Evolutionary conservation across 2,888 invertebrate genomes (phyloP), one percentile per base, ranked within the genome.

Genomic region (Drosophila suboccidentalis): DNA sequence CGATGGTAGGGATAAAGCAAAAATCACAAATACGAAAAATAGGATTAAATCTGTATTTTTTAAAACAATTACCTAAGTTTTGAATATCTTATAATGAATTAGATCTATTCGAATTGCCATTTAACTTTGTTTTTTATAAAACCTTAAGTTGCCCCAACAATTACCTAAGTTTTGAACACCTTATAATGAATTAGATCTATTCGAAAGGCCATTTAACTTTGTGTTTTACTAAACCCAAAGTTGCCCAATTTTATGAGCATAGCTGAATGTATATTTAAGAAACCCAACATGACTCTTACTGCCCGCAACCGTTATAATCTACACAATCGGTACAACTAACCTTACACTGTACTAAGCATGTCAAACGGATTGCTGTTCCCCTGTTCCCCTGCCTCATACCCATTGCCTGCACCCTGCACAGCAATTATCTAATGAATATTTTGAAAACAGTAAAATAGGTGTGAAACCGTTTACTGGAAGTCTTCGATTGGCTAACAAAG

Each of bases 331-430:
- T 36, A 8, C 1, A 36, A 19, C 34, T 50, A 19, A 34, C 5
- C n/a, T 19, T 22, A 10, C 0, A 36, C 36, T 26, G 26, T 5
- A 26, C 26, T 29, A 8, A 6, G 50, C 50, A 51, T 51, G 50
- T n/a, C 29, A 15, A 10, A n/a, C n/a, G 2, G 15, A 47, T 15
- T 15, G 29, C n/a, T 1, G 9, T 2, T 44, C 17, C 43, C 15
- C 15, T 9, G n/a, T 4, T 5, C 26, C 26, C 4, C 29, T 22
- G n/a, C n/a, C 29, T 47, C 10, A 43, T 43, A 29, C 9, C 29
- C 15, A 6, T 46, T 47, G 47, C 47, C 47, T 47, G 47, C 15
- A 29, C 47, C 47, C 26, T 47, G 47, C 47, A 47, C 26, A 47
- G 15, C 10, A 47, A 47, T 29, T 29, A 47, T 15, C n/a, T n/a